Base-by-base conservation (phyloP, 2,113 vertebrate species). In the Oryzias woworae region DNA sequence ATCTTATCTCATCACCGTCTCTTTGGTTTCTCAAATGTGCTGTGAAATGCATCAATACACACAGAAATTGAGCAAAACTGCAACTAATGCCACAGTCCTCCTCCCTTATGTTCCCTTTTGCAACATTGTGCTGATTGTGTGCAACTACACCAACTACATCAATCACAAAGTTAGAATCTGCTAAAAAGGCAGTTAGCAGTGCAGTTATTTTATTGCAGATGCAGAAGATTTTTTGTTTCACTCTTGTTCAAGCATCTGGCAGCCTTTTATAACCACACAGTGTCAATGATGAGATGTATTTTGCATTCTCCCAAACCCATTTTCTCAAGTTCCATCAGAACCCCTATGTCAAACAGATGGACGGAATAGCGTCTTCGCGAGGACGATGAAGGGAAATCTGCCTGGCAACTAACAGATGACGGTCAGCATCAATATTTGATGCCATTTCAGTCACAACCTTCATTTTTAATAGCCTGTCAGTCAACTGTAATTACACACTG, bases 301-400 rank as follows among this genome's bases (percentile, higher is more conserved):
- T 95, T 96, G 93, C 93, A 92, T 89, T 93, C 93, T 94, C 92
- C 28, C 90, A 87, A 91, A 93, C 93, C 83, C 91, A 92, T 92
- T 93, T 94, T 90, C 91, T 89, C 91, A 90, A 49, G 36, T 20
- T 10, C 59, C 22, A 17, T 26, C 62, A 31, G 92, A 91, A 90
- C 18, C 41, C 18, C 50, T 71, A 62, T 62, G 57, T 71, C 18
- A 48, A 20, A 17, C 45, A 65, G n/a, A 31, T 13, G 71, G 36
- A 46, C 64, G 31, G 7, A 65, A 42, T 41, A 18, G 6, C n/a
- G 92, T 91, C 89, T 91, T 91, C 91, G 88, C 89, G 91, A 89
- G 93, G 90, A 93, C 93, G 88, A 90, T n/a, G 91, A 93, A 80
- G 85, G 87, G 7, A 53, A 92, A 94, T 94, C 94, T 95, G 94